These are phyloP conservation scores for Zaprionus lachaisei DNA, from an alignment of 1,140 invertebrate genomes.

Conservation along the genomic window DNA sequence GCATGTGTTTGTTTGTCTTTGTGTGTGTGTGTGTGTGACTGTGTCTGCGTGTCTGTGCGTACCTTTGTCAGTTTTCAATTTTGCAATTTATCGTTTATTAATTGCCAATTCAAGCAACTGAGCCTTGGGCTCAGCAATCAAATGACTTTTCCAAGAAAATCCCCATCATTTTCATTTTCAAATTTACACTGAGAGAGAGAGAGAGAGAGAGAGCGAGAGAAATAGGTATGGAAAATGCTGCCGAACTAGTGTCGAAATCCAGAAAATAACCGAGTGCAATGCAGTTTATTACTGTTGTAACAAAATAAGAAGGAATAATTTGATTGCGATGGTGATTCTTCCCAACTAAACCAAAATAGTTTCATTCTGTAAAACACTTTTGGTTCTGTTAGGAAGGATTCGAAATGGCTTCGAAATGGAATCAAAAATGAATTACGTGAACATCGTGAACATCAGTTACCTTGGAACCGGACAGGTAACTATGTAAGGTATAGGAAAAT, in stretches of 20 bases:
- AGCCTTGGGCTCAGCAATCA: constrained; percentile 4
- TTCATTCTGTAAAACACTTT: too few relatives aligned
- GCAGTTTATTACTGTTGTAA: neutral
- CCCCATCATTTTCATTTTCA: neutral
- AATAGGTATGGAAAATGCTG: neutral
- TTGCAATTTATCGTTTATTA: constrained; percentile 70
- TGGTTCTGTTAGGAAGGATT: too few relatives aligned
- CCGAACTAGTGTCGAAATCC: neutral
- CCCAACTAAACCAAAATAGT: too few relatives aligned
- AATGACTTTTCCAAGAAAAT: constrained; percentile 13
- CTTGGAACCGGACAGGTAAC: too few relatives aligned
- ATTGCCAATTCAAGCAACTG: constrained; percentile 46
- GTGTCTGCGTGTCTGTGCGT: neutral
- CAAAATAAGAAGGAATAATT: neutral
- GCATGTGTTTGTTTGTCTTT: constrained; percentile 4
- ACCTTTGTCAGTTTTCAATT: constrained; percentile 50
- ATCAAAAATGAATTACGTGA: too few relatives aligned
- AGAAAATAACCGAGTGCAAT: neutral
- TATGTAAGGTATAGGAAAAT: too few relatives aligned
- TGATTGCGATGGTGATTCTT: neutral
- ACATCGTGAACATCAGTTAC: too few relatives aligned
- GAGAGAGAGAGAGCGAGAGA: neutral
- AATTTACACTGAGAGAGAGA: neutral
- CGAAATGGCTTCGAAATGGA: too few relatives aligned
- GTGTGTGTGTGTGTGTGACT: constrained; percentile 28